Base-by-base conservation (phyloP, 2,888 invertebrate genomes). In the Exocentrus adspersus region DNA sequence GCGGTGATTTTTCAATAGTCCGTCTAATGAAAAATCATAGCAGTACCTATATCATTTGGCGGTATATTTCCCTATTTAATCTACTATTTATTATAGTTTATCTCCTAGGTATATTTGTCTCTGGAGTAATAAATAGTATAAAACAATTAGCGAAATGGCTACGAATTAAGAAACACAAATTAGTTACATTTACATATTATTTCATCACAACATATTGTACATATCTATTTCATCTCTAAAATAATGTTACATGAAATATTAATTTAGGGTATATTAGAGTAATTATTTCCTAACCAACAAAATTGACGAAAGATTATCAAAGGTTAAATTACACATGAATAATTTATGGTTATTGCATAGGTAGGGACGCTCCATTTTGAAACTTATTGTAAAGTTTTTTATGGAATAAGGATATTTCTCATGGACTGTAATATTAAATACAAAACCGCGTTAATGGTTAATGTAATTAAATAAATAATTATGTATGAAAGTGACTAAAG, bases 371-470 rank as follows among this genome's bases (percentile, higher is more conserved):
- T 19, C 16, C 41, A 41, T 53, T 53, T 53, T 20, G 53, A 41
- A 53, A 53, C 21, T 41, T 41, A 41, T 21, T 52, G 52, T 53
- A 53, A 53, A 24, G 21, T 42, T 21, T 20, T 32, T 19, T 12
- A 20, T 14, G 42, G 21, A 12, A 3, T 52, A 53, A 53, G 53
- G 53, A 53, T 53, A 53, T 53, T 53, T 53, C 53, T 53, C 53
- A 53, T 21, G 42, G 16, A 12, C 12, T 21, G 53, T 16, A 53
- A 53, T 42, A 42, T 16, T 53, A 24, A 37, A 37, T 7, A 53
- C 14, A 21, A 53, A 24, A 12, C 24, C 12, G 16, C 24, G 21
- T 10, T 24, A 42, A 53, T 53, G 21, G 20, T 42, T 28, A 12
- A 19, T 51, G 14, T 1, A 53, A 20, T 53, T 41, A 53, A 21